A percentile compares a stretch with the other conserved stretches of the same genome.
phyloP scores from a whole-genome alignment of 1,140 invertebrate species.

The Lordiphosa clarofinis region DNA sequence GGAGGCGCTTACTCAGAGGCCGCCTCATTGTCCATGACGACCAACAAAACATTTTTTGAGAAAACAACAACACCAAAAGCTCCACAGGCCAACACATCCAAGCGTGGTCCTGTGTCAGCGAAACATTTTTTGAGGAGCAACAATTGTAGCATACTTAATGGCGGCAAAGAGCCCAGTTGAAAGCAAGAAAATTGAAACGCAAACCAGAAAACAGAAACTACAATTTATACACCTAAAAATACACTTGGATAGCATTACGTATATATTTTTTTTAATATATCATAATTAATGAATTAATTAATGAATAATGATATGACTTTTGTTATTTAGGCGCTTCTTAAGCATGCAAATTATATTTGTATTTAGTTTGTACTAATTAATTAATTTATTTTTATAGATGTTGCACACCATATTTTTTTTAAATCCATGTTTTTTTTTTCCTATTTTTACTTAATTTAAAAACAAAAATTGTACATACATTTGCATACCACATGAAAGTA shows the following conservation, averaged over 20 bases:
- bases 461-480: conserved; percentile 3
- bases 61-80: conserved; percentile 6
- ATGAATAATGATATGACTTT: too few species aligned
- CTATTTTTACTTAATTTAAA: conserved; percentile 4
- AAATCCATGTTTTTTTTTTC: conserved; percentile 10
- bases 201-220: conserved; percentile 11
- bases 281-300: conserved; percentile 9
- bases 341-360: conserved; percentile 8
- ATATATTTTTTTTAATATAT: conserved; percentile 54
- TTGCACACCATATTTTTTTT: conserved; percentile 13
- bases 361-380: conserved; percentile 18
- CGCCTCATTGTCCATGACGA: conserved; percentile 62
- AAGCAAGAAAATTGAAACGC: conserved; percentile 8
- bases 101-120: too few species aligned
- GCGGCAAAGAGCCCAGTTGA: conserved; percentile 15
- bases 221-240: conserved; percentile 25
- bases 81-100: conserved; percentile 4
- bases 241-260: conserved; percentile 42
- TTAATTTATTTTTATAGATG: conserved; percentile 17
- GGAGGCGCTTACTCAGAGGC: conserved; percentile 9
- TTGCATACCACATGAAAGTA: conserved; percentile 10
- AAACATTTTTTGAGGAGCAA: conserved; percentile 15
- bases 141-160: conserved; percentile 42
- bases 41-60: conserved; percentile 18
- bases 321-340: too few species aligned